These are phyloP conservation scores for Phymatocera aterrima DNA, from an alignment of 2,888 invertebrate species.

Conservation along the genomic window DNA sequence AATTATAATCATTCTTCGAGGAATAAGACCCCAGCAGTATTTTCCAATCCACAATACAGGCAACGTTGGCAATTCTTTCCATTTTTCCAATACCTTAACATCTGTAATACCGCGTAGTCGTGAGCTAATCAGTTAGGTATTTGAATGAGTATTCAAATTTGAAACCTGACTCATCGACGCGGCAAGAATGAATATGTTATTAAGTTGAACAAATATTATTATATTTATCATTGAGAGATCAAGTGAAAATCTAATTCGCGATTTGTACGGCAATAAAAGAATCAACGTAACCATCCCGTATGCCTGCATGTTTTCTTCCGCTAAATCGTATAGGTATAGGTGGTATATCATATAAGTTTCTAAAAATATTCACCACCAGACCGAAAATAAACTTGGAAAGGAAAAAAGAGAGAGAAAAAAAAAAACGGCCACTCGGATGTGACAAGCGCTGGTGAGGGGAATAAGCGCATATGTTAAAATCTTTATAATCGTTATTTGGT, in stretches of 20 bases:
- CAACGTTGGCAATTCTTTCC: too few relatives aligned
- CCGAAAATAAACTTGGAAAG: neutral
- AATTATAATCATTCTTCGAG: neutral
- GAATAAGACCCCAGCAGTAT: neutral
- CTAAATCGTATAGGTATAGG: neutral
- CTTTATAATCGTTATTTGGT: constrained; percentile 52
- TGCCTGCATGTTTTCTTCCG: neutral
- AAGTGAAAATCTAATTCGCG: neutral
- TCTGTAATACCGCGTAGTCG: too few relatives aligned
- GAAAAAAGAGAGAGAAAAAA: constrained; percentile 22
- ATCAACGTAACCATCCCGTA: neutral
- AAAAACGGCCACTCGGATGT: constrained; percentile 6
- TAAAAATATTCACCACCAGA: constrained; percentile 17
- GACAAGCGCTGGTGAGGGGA: constrained; percentile 20
- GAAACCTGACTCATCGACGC: neutral
- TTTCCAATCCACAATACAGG: too few relatives aligned
- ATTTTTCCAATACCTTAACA: too few relatives aligned
- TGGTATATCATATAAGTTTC: constrained; percentile 12
- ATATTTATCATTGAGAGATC: neutral
- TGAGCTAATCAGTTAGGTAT: too few relatives aligned
- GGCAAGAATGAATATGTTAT: too few relatives aligned
- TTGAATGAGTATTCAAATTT: neutral
- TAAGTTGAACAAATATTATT: too few relatives aligned
- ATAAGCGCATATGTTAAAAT: constrained; percentile 52
- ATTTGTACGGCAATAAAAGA: neutral